phyloP scores from a whole-genome alignment of 1,140 invertebrate genomes.

The Eubasilissa regina region DNA sequence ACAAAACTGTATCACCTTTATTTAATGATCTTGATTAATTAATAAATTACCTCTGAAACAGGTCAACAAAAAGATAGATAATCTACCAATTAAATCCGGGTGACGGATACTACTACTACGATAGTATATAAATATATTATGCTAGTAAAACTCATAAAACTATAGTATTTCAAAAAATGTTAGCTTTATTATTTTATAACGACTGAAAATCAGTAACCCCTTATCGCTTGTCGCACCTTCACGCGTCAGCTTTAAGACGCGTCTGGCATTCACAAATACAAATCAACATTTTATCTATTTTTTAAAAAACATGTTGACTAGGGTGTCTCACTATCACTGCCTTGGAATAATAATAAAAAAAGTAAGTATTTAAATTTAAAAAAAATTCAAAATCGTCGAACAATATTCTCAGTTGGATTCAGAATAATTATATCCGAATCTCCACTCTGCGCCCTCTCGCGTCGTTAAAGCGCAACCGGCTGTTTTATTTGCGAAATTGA shows the following conservation, averaged over 20 bases:
- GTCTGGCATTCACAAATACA: neutral
- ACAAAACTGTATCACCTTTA: no score
- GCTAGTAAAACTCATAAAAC: no score
- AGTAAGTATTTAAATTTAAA: no score
- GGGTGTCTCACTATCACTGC: no score
- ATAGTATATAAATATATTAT: no score
- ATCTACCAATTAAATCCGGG: no score
- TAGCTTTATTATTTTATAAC: neutral
- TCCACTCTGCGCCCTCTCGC: neutral
- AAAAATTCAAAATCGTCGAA: no score
- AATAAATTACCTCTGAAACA: no score
- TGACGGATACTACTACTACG: no score
- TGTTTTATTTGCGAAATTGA: constrained; percentile 17
- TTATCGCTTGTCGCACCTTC: neutral
- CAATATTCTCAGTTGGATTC: neutral
- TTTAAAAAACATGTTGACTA: neutral
- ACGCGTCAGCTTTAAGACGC: neutral
- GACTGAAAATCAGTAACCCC: neutral
- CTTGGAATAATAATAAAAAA: no score
- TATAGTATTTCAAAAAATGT: neutral
- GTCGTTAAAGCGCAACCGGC: neutral
- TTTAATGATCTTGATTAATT: no score
- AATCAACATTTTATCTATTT: constrained; percentile 8
- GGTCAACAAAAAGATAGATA: no score
- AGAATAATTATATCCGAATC: constrained; percentile 6